These are phyloP conservation scores for Myripristis murdjan DNA, from an alignment of 2,797 vertebrate genomes.

Conservation along the genomic window DNA sequence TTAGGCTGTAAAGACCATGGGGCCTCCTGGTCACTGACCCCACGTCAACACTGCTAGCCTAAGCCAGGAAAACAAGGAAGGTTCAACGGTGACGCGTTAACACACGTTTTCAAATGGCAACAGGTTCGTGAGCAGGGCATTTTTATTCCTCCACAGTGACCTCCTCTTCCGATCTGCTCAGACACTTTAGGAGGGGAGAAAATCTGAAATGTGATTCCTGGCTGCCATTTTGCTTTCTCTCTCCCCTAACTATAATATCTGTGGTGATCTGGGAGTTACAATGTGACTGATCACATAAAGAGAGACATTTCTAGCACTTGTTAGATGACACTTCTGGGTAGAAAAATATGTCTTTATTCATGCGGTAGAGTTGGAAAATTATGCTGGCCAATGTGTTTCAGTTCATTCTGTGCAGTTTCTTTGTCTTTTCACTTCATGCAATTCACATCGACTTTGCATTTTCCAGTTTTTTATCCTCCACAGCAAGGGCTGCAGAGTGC, in stretches of 20 bases:
- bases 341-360: slow-evolving; percentile 14
- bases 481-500: background rate
- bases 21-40: slow-evolving; percentile 39
- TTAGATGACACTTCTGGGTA: background rate
- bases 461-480: background rate
- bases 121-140: slow-evolving; percentile 3
- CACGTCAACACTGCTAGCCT: slow-evolving; percentile 20
- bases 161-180: slow-evolving; percentile 33
- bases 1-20: no score
- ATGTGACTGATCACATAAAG: slow-evolving; percentile 1
- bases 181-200: slow-evolving; percentile 28
- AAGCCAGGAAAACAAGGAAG: slow-evolving; percentile 35
- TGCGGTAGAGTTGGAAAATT: background rate
- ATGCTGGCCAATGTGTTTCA: background rate
- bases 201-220: slow-evolving; percentile 38
- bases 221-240: slow-evolving; percentile 33
- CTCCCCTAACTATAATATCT: background rate
- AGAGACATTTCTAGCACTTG: slow-evolving; percentile 9
- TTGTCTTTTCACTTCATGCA: background rate
- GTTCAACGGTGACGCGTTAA: slow-evolving; percentile 28
- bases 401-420: background rate
- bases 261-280: slow-evolving; percentile 19
- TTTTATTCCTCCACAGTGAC: slow-evolving; percentile 16
- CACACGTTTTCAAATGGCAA: slow-evolving; percentile 13
- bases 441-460: background rate